These are phyloP conservation scores for Drosophila pseudoananassae DNA, from an alignment of 1,140 invertebrate genomes.

Conservation along the genomic window DNA sequence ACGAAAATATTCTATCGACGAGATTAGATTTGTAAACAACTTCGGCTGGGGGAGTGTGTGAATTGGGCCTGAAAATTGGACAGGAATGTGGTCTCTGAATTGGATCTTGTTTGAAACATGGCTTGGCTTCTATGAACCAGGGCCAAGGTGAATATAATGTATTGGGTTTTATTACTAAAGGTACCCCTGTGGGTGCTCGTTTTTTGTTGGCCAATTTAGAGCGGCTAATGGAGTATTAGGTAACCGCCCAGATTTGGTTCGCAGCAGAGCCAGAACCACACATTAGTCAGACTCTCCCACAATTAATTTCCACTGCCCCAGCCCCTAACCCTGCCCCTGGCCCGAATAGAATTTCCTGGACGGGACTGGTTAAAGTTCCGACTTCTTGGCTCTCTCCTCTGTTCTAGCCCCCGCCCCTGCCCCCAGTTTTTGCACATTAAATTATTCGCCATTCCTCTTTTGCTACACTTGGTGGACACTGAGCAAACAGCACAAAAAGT, in stretches of 20 bases:
- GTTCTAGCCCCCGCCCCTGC: not conserved
- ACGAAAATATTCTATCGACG: constrained; percentile 13
- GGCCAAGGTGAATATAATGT: not conserved
- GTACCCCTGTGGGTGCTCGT: not conserved
- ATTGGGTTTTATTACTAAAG: too few species aligned
- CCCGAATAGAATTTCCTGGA: constrained; percentile 27
- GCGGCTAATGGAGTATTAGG: constrained; percentile 63
- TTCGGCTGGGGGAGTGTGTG: constrained; percentile 17
- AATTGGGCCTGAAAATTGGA: not conserved
- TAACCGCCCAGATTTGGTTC: constrained; percentile 29
- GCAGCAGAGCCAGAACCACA: constrained; percentile 15
- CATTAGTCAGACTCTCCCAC: constrained; percentile 69
- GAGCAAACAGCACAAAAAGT: constrained; percentile 50
- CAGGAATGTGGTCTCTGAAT: too few species aligned
- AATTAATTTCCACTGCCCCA: constrained; percentile 61
- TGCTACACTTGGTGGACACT: constrained; percentile 58
- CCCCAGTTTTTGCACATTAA: constrained; percentile 53
- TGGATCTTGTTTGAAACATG: not conserved
- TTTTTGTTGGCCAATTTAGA: constrained; percentile 44
- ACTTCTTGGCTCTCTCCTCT: constrained; percentile 15
- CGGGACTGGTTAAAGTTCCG: constrained; percentile 43
- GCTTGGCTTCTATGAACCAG: not conserved
- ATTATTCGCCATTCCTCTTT: constrained; percentile 56
- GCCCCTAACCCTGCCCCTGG: not conserved
- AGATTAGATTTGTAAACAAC: constrained; percentile 24